These are phyloP conservation scores for Gallinago undulata DNA, from an alignment of 2,113 vertebrate genomes.

Conservation along the genomic window DNA sequence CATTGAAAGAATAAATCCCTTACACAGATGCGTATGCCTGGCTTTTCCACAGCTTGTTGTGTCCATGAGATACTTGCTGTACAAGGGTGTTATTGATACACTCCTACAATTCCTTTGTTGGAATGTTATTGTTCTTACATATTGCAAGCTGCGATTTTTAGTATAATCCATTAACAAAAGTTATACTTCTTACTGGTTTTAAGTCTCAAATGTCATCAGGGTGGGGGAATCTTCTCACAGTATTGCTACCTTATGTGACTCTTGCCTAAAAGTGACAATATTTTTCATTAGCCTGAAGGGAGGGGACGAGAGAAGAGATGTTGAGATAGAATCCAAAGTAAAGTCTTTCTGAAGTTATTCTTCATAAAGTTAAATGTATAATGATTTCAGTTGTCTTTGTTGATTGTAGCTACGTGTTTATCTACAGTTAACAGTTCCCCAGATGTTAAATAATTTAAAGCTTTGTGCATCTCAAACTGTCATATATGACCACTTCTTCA, in stretches of 20 bases:
- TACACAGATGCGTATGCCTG: not conserved
- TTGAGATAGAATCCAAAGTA: not conserved
- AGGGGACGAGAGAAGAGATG: not conserved
- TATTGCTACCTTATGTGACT: not conserved
- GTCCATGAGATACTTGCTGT: not conserved
- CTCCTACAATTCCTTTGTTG: not conserved
- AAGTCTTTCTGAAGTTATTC: not conserved
- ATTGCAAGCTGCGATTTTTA: not conserved
- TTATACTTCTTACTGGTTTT: not conserved
- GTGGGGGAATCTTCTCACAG: not conserved
- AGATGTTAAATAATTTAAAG: slow-evolving; percentile 29
- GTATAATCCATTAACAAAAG: not conserved
- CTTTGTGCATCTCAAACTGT: slow-evolving; percentile 29
- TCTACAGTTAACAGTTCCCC: not conserved
- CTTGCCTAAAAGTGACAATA: not conserved
- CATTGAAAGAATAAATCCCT: not conserved
- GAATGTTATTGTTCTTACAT: not conserved
- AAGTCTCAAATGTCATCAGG: not conserved
- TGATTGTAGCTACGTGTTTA: not conserved
- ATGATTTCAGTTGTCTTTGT: not conserved
- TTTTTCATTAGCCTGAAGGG: not conserved
- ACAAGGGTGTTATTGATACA: not conserved
- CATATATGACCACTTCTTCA: slow-evolving; percentile 66
- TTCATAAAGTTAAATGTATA: not conserved
- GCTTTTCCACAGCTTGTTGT: not conserved